Conservation (phyloP, 1,140 invertebrate genomes). For the Procambarus virginalis region DNA sequence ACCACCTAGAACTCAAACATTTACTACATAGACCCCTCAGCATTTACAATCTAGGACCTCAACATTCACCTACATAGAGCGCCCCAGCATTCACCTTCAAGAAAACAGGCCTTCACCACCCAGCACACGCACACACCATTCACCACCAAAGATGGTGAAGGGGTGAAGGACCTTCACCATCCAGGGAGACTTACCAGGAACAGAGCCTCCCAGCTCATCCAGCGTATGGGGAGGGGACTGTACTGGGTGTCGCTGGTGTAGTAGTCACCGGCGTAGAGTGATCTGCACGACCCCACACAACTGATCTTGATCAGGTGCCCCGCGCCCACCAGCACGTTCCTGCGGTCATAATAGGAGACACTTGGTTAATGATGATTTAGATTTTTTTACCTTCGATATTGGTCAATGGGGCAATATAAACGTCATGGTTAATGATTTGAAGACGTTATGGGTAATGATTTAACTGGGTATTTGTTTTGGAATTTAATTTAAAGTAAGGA, state of each 20-base stretch:
- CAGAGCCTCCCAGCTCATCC: conserved; percentile 90
- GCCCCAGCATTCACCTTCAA: background rate
- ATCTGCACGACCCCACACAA: conserved; percentile 91
- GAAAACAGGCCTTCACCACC: background rate
- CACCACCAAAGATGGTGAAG: background rate
- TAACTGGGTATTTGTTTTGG: no score
- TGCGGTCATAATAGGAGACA: background rate
- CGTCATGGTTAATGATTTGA: no score
- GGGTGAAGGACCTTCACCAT: background rate
- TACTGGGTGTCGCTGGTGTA: conserved; percentile 84
- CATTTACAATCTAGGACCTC: background rate
- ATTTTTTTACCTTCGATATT: background rate
- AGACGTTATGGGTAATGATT: no score
- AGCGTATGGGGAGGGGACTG: conserved; percentile 86
- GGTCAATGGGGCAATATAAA: no score
- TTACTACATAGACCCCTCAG: no score
- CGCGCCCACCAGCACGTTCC: conserved; percentile 51
- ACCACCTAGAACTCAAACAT: no score
- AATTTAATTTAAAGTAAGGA: background rate
- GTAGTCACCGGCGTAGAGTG: conserved; percentile 88
- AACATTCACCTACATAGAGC: background rate
- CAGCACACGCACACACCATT: background rate
- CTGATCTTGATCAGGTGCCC: conserved; percentile 85
- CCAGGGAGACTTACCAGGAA: conserved; percentile 79
- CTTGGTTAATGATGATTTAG: background rate